Percentiles rank a stretch among this genome's conserved stretches.
Conservation (phyloP, 2,113 vertebrate genomes). For the Thunnus maccoyii region DNA sequence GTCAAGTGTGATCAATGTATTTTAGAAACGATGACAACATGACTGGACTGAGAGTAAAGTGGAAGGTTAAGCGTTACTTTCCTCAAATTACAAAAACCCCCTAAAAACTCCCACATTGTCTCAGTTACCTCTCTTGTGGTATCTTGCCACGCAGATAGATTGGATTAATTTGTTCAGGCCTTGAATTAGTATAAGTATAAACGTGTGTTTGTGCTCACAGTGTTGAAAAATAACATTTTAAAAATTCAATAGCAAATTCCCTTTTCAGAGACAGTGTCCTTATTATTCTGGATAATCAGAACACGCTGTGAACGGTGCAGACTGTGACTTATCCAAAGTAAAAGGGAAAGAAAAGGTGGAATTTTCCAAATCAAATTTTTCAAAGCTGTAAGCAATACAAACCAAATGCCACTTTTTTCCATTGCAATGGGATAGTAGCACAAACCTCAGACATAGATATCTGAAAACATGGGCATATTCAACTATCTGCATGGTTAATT, state of each 20-base stretch:
- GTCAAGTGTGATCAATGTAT: background rate
- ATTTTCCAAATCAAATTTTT: slow-evolving; percentile 14
- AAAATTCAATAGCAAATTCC: no score
- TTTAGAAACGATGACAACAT: background rate
- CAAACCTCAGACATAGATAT: slow-evolving; percentile 6
- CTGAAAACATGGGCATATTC: background rate
- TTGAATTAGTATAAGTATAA: no score
- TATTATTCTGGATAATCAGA: slow-evolving; percentile 1
- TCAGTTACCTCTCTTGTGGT: background rate
- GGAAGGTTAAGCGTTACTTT: background rate
- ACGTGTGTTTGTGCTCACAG: no score
- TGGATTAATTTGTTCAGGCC: background rate
- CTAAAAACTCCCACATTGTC: background rate
- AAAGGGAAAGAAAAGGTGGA: background rate
- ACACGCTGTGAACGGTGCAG: background rate
- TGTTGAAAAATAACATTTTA: no score
- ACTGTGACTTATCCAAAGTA: background rate
- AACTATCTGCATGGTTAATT: background rate
- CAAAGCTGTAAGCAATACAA: background rate
- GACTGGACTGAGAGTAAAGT: background rate
- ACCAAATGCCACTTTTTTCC: background rate
- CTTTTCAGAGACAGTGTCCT: background rate
- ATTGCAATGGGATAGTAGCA: background rate
- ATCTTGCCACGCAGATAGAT: background rate
- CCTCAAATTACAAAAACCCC: background rate